Base-by-base conservation (phyloP, 2,888 invertebrate species). In the Kryphioiulus occultus region DNA sequence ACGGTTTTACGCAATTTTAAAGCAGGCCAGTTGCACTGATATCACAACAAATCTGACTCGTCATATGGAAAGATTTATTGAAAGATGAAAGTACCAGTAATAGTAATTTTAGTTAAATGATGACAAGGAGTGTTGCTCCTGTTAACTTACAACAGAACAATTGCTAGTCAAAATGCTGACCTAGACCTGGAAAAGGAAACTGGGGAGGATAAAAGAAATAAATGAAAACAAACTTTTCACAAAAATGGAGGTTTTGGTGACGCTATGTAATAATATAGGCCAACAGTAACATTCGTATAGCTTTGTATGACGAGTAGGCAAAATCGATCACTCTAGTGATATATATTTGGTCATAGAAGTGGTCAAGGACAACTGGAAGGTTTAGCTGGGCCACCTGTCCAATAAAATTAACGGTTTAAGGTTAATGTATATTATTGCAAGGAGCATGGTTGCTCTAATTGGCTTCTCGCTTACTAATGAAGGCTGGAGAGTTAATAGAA, bases 391-490 rank as follows among this genome's bases (percentile, higher is more conserved):
- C 68, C 68, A 68, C 26, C 68, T 68, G 68, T 68, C 68, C 68
- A 68, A 68, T 68, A 68, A 68, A 68, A 68, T 68, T 68, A 68
- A 26, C 68, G 68, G 26, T 68, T 68, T 68, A 68, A 68, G 68
- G 68, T 68, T 68, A 68, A 68, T n/a, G 7, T 68, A 68, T 68
- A 68, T 68, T 26, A 68, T 26, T 68, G 68, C 68, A 68, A 68
- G 68, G 68, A 68, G 68, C 68, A 68, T 68, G 68, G 19, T 68
- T 10, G 22, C 68, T 68, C 68, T 68, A 68, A 68, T 68, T 68
- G 68, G 68, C 68, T 68, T 68, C 68, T 68, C 68, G 68, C 68
- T 68, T 68, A 68, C 68, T 68, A 68, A 68, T 68, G 68, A 68
- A 68, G 68, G 68, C 19, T 68, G 68, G 68, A 68, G 68, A 68